Conservation (phyloP, 2,797 vertebrate species). For the Sylvia borin region DNA sequence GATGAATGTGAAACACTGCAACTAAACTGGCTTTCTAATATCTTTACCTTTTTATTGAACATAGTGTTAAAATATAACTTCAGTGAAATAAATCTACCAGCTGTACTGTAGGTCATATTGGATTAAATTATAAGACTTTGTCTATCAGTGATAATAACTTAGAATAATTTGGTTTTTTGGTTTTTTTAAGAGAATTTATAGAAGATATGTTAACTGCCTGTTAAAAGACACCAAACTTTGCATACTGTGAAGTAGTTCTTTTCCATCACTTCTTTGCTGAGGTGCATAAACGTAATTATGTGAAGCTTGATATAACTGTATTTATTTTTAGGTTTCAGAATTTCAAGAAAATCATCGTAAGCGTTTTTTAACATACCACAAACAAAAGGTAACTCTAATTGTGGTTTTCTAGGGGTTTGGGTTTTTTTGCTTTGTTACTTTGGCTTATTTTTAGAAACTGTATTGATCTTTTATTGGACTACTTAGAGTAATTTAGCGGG, state of each 20-base stretch:
- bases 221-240: background rate
- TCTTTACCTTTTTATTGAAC: background rate
- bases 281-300: background rate
- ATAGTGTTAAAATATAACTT: background rate
- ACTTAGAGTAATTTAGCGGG: background rate
- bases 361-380: conserved; percentile 79
- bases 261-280: background rate
- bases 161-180: background rate
- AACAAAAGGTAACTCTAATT: conserved; percentile 79
- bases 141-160: background rate
- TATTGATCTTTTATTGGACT: background rate
- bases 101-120: background rate
- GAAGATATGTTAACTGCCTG: background rate
- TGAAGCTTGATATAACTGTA: background rate
- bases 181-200: background rate
- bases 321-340: conserved; percentile 79
- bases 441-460: background rate
- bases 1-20: conserved; percentile 10
- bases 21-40: conserved; percentile 6
- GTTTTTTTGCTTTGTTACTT: background rate
- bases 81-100: background rate
- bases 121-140: background rate
- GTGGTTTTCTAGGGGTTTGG: background rate
- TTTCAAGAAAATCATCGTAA: conserved; percentile 89
- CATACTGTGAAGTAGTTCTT: background rate